Evolutionary conservation across 2,888 invertebrate genomes (phyloP), one percentile per base, ranked within the genome.

Genomic region (Malacosoma neustria): DNA sequence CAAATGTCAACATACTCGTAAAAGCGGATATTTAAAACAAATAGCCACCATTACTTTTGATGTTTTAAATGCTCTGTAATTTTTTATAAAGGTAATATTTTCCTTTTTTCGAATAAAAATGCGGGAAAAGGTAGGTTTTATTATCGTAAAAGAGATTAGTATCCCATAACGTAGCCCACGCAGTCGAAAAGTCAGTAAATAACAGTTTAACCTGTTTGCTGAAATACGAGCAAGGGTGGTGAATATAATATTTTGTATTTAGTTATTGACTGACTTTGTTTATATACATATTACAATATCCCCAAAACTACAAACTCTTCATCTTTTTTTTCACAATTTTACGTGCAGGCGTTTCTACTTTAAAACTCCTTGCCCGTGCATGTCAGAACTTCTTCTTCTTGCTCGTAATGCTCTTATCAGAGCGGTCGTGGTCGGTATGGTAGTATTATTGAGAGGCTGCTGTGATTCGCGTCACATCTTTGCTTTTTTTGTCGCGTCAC

Each of bases 141-240:
- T 22, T 22, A 5, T 22, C 22, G 22, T 22, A 22, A 22, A 22
- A 22, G 22, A 22, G 22, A 22, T 22, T 22, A 22, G 9, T 22
- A 22, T 22, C 22, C 22, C 22, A 22, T 22, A 22, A 22, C 22
- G 6, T 22, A 9, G 34, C 31, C 34, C 31, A 13, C 13, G n/a
- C 31, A 31, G 38, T 34, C 38, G 22, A 34, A 38, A 38, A 38
- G 31, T 34, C 38, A 34, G 34, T 38, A 34, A 38, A 38, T 38
- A 38, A 38, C 34, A 29, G 34, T 38, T 38, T 35, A 38, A 34
- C 38, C 31, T 13, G 29, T 38, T 31, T 29, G 14, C 29, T 13
- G 13, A 34, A 22, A 22, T 22, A 7, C 22, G 22, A 7, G 9
- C 22, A 22, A 22, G 22, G 22, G 22, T 22, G 9, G 22, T 22